Evolutionary conservation across 53 echinoderm and acorn worm genomes (phyloP).

Genomic region (Mesocentrotus franciscanus): DNA sequence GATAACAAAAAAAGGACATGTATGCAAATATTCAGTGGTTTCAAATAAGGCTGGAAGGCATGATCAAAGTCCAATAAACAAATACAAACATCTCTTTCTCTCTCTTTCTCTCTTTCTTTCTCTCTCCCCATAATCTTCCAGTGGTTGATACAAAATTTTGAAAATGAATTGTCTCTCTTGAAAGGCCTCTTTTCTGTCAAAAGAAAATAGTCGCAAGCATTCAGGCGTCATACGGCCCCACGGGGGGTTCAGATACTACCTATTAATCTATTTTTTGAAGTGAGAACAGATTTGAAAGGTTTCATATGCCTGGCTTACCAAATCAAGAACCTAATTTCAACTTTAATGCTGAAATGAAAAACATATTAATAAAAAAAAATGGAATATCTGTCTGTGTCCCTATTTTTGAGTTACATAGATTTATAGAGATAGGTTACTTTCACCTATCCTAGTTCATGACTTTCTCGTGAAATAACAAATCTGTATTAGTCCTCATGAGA

Average conservation of each 20-base stretch:
- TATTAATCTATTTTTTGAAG: slow-evolving; percentile 1
- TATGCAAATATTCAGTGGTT: not conserved
- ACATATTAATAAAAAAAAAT: not conserved
- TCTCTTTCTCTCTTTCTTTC: not conserved
- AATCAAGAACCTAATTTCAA: slow-evolving; percentile 9
- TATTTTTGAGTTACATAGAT: not conserved
- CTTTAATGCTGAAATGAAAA: not conserved
- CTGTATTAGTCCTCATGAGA: not conserved
- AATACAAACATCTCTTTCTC: not conserved
- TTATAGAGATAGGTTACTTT: not conserved
- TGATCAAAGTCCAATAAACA: not conserved
- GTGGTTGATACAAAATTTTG: not conserved
- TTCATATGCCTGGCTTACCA: not conserved
- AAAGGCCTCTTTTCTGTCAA: not conserved
- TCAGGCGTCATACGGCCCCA: not conserved
- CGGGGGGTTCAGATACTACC: not conserved
- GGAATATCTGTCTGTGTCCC: not conserved
- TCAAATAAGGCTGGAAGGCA: not conserved
- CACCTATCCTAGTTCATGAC: not conserved
- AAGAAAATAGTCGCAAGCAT: not conserved
- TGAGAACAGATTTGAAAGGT: not conserved
- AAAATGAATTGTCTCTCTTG: not conserved
- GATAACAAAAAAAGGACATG: not conserved
- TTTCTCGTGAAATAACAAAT: not conserved
- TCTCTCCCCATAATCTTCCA: not conserved